Evolutionary conservation across 2,888 invertebrate species (phyloP).

Genomic region (Stramonita haemastoma): DNA sequence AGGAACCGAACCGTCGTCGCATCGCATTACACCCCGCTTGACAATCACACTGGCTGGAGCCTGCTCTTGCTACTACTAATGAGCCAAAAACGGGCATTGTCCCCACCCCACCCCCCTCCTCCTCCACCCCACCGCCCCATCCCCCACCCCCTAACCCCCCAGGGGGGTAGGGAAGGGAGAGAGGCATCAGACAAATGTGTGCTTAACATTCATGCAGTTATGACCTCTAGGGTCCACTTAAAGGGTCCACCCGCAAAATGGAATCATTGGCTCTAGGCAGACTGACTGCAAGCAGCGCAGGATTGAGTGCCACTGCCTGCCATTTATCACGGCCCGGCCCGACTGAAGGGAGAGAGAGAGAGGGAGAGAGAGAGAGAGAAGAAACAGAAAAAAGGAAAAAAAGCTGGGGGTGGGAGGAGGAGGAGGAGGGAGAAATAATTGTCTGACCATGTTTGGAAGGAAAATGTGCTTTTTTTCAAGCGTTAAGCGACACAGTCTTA

Average conservation of each 20-base stretch:
- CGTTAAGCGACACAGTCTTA: not conserved
- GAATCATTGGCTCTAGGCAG: slow-evolving; percentile 26
- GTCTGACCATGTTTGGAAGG: not conserved
- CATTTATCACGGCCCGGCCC: not conserved
- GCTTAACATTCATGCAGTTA: slow-evolving; percentile 39
- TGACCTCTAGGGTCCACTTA: slow-evolving; percentile 34
- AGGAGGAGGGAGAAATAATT: too few species aligned
- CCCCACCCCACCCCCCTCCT: not conserved
- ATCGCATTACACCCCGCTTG: not conserved
- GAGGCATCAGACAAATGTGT: slow-evolving; percentile 8
- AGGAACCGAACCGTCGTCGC: not conserved
- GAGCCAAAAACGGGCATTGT: not conserved
- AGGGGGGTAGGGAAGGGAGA: not conserved
- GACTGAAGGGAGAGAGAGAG: not conserved
- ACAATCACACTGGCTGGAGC: not conserved
- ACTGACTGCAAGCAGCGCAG: not conserved
- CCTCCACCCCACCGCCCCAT: not conserved
- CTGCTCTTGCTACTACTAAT: not conserved
- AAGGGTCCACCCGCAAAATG: slow-evolving; percentile 19
- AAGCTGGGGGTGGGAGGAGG: too few species aligned
- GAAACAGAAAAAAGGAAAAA: not conserved
- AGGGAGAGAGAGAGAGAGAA: not conserved
- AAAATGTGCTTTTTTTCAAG: not conserved
- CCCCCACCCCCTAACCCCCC: not conserved
- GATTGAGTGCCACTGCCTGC: slow-evolving; percentile 24